Percentiles rank a stretch among this genome's conserved stretches.
These are phyloP conservation scores for Drosophila pullipes DNA, from an alignment of 2,888 invertebrate genomes.

Conservation along the genomic window DNA sequence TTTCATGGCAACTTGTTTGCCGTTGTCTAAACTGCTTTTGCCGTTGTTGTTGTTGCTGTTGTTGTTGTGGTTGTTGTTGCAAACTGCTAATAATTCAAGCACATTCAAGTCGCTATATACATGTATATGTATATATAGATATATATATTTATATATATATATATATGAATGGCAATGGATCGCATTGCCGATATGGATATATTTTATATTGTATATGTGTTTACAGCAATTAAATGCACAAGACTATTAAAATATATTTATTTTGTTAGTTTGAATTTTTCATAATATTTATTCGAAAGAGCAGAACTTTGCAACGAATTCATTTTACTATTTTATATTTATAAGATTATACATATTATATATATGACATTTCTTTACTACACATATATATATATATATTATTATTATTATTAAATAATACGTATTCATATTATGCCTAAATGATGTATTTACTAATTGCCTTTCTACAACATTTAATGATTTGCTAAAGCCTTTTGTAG, in stretches of 20 bases:
- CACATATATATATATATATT: too few relatives aligned
- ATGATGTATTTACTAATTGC: neutral
- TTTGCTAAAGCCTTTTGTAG: neutral
- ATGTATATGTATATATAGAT: neutral
- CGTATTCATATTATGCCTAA: neutral
- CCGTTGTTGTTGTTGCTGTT: too few relatives aligned
- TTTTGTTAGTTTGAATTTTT: too few relatives aligned
- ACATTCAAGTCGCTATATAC: neutral
- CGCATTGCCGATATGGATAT: conserved; percentile 3
- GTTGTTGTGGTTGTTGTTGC: neutral
- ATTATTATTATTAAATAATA: neutral
- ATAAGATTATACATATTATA: neutral
- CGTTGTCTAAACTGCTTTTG: neutral
- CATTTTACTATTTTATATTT: neutral
- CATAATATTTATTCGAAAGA: neutral
- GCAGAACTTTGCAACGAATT: neutral
- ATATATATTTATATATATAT: neutral
- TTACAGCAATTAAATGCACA: conserved; percentile 20
- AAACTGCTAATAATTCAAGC: conserved; percentile 37
- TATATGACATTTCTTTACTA: too few relatives aligned
- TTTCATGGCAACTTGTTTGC: conserved; percentile 49
- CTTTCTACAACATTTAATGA: neutral
- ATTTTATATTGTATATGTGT: neutral
- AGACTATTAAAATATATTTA: neutral
- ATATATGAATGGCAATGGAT: neutral